phyloP scores from a whole-genome alignment of 2,113 vertebrate species.

The Tyto alba region DNA sequence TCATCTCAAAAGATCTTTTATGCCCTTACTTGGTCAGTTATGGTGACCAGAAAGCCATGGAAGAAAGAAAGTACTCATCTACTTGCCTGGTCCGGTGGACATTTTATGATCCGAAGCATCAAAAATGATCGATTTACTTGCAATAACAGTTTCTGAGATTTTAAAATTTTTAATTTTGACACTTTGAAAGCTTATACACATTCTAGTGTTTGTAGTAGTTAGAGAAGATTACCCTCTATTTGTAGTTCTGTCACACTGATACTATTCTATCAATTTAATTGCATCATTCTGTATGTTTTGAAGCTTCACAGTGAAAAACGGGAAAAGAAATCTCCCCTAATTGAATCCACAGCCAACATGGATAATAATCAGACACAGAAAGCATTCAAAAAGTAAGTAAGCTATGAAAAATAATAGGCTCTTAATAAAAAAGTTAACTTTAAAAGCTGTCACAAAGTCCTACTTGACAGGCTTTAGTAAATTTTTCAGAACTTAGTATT shows the following conservation, averaged over 20 bases:
- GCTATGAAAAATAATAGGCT: not conserved
- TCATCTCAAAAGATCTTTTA: not conserved
- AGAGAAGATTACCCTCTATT: not conserved
- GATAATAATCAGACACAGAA: constrained; percentile 96
- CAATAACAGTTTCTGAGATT: not conserved
- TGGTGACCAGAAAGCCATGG: not conserved
- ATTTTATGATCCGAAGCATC: not conserved
- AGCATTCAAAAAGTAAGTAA: constrained; percentile 87
- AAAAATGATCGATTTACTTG: not conserved
- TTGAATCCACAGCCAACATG: constrained; percentile 90
- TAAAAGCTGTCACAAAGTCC: not conserved
- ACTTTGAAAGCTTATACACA: not conserved
- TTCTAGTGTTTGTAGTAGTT: not conserved
- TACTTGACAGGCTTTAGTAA: not conserved
- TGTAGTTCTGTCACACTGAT: not conserved
- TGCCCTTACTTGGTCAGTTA: not conserved
- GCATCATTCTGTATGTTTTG: not conserved
- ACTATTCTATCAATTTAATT: not conserved
- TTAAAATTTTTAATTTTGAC: not conserved
- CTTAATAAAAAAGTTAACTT: not conserved
- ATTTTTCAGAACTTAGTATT: not conserved
- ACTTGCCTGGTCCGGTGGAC: not conserved
- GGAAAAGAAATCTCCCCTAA: constrained; percentile 94
- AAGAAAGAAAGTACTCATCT: not conserved
- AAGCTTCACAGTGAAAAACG: constrained; percentile 94